Conservation (phyloP, 2,797 vertebrate species). For the Ambastaia sidthimunki region DNA sequence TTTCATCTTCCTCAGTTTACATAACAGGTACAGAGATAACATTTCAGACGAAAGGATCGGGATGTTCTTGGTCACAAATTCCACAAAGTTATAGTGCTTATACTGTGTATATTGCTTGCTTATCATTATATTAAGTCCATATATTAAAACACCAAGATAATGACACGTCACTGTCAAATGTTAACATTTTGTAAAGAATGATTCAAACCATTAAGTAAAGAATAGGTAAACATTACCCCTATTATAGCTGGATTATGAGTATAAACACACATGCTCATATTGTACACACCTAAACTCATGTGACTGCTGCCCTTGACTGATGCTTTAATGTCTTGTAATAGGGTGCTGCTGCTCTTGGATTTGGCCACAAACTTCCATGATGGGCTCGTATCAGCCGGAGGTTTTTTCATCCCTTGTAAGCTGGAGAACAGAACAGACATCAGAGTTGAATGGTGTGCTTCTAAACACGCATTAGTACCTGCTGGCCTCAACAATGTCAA, state of each 20-base stretch:
- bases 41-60: conserved; percentile 30
- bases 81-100: background rate
- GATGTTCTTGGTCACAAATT: conserved; percentile 20
- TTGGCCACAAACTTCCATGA: conserved; percentile 86
- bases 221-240: conserved; percentile 31
- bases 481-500: background rate
- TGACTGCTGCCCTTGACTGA: conserved; percentile 76
- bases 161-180: background rate
- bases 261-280: conserved; percentile 30
- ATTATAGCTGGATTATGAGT: background rate
- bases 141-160: conserved; percentile 23
- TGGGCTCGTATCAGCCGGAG: conserved; percentile 74
- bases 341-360: conserved; percentile 88
- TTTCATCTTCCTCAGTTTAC: conserved; percentile 35
- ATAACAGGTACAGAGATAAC: conserved; percentile 29
- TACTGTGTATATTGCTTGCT: background rate
- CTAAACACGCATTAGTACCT: background rate
- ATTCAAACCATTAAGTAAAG: conserved; percentile 23
- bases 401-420: conserved; percentile 78
- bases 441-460: background rate
- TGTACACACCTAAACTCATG: conserved; percentile 69
- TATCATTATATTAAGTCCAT: conserved; percentile 24
- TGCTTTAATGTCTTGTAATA: conserved; percentile 79
- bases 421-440: conserved; percentile 65
- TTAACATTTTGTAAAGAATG: conserved; percentile 28